Base-by-base conservation (phyloP, 1,140 invertebrate genomes). In the Nautilus pompilius region DNA sequence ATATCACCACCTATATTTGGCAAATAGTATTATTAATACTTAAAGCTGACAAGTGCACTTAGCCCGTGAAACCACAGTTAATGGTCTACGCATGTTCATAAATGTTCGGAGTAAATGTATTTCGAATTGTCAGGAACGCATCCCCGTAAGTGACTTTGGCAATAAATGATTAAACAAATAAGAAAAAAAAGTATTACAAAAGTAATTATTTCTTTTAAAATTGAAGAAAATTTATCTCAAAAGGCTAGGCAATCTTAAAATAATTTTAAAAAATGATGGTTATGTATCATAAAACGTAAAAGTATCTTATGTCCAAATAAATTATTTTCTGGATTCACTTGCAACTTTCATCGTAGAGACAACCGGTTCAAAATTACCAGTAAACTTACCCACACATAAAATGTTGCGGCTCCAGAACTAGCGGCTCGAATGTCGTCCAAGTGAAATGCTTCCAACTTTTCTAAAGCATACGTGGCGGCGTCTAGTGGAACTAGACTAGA, bases 351-450 rank as follows among this genome's bases (percentile, higher is more conserved):
- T 15, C 24, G 4, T 2, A 32, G 24, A 15, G 10, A 32, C 15
- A 24, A 24, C n/a, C 57, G 26, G 2, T 60, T 15, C 30, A 17
- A 45, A 1, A 28, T 5, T 2, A 53, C n/a, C 17, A 29, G 5
- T 5, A 30, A 10, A 70, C 75, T 63, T 66, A 81, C 79, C 79
- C 79, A 81, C 28, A 76, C 75, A 61, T 70, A 81, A 59, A 81
- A 81, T 0, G 77, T 79, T 1, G 77, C 79, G 0, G 79, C 78
- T 2, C 76, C 76, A 17, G 75, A 71, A 55, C 77, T 81, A 36
- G 72, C 71, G 28, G 73, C 74, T 32, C 73, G 58, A 28, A 80
- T 70, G 55, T 76, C 69, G 15, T 75, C 73, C 51, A 70, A 63
- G 15, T 62, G 68, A 60, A 71, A 79, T 5, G 62, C 62, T 22